Evolutionary conservation across 2,888 invertebrate species (phyloP).

Genomic region (Clunio marinus): DNA sequence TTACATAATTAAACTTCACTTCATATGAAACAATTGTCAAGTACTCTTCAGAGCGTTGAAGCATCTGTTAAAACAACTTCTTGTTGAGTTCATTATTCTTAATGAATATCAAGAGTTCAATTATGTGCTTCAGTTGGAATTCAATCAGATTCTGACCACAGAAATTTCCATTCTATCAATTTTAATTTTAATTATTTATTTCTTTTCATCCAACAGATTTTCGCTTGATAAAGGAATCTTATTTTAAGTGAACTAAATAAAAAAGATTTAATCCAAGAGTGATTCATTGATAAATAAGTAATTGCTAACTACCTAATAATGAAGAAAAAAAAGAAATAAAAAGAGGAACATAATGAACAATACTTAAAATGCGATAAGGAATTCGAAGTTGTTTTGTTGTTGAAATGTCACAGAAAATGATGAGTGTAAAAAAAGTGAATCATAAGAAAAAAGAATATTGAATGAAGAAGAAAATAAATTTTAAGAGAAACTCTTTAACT

Average conservation of each 20-base stretch:
- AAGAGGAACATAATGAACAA: not conserved
- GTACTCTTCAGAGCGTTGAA: no score
- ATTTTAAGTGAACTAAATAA: not conserved
- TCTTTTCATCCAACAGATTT: not conserved
- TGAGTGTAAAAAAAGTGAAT: not conserved
- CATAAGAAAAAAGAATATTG: not conserved
- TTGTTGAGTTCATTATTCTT: no score
- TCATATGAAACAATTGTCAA: no score
- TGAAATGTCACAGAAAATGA: not conserved
- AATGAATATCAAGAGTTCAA: no score
- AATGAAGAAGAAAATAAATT: not conserved
- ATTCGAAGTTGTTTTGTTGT: not conserved
- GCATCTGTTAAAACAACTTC: no score
- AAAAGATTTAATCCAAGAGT: conserved; percentile 5
- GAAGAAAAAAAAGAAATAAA: not conserved
- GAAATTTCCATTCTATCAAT: no score
- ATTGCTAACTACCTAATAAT: not conserved
- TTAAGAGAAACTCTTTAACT: not conserved
- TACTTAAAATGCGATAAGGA: conserved; percentile 16
- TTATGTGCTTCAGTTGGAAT: no score
- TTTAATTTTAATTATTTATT: not conserved
- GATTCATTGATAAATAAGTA: conserved; percentile 5
- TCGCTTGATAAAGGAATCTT: not conserved
- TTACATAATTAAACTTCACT: no score
- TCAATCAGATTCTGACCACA: no score